A percentile compares a stretch with the other conserved stretches of the same genome.
Evolutionary conservation across 2,113 vertebrate species (phyloP).

Genomic region (Brienomyrus longianalis): DNA sequence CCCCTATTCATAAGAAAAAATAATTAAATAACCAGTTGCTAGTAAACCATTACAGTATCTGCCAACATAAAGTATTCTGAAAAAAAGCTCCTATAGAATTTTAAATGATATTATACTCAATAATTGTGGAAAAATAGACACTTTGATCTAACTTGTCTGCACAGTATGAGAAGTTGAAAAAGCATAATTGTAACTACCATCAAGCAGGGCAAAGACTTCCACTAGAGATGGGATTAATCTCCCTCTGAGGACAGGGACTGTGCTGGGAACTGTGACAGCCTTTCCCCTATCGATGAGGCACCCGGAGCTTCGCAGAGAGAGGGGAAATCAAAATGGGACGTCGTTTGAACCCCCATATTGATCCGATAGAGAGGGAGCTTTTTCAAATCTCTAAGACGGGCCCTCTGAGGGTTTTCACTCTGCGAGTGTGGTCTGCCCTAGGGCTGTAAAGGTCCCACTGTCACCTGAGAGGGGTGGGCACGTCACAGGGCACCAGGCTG

Average conservation of each 20-base stretch:
- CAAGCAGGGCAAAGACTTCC: neutral
- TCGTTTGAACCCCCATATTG: neutral
- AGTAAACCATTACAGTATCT: neutral
- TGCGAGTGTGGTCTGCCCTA: neutral
- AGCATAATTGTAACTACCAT: constrained; percentile 11
- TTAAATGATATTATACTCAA: neutral
- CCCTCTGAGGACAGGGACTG: neutral
- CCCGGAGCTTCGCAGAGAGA: too few relatives aligned
- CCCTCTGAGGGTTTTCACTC: constrained; percentile 7
- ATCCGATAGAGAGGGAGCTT: constrained; percentile 11
- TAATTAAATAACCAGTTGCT: neutral
- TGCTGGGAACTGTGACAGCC: constrained; percentile 1
- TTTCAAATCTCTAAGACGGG: constrained; percentile 14
- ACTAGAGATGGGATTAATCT: constrained; percentile 3
- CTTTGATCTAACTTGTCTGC: constrained; percentile 13
- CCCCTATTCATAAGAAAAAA: neutral
- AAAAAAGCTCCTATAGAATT: neutral
- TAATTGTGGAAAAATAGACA: neutral
- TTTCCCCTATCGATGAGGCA: neutral
- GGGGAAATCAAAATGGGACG: too few relatives aligned
- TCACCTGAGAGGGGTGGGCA: neutral
- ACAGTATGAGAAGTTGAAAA: constrained; percentile 4
- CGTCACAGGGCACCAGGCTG: neutral
- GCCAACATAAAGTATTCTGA: neutral
- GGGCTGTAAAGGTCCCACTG: neutral